Conservation (phyloP, 2,113 vertebrate species). For the Potamarius usumacintae region DNA sequence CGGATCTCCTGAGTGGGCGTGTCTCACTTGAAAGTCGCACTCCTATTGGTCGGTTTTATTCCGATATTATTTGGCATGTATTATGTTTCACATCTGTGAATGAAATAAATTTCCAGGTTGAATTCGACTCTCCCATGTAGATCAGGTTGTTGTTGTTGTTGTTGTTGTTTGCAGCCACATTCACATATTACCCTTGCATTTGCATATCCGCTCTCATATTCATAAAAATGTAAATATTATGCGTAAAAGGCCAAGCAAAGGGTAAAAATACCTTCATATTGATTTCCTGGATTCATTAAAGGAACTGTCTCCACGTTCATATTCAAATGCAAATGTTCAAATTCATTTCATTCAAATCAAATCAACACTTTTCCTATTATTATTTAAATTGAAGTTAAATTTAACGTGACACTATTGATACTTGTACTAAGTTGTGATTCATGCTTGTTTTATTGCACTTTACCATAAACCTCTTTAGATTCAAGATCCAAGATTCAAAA, state of each 20-base stretch:
- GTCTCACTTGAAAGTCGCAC: not conserved
- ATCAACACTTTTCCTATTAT: not conserved
- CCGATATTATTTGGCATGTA: not conserved
- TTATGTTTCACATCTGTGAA: not conserved
- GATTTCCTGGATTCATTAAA: not conserved
- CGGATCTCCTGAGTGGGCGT: slow-evolving; percentile 19
- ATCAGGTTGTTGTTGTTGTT: not conserved
- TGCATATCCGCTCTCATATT: not conserved
- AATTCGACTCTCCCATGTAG: not conserved
- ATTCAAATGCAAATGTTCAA: no score
- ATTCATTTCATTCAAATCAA: not conserved
- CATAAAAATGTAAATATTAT: not conserved
- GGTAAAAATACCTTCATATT: not conserved
- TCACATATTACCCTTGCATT: not conserved
- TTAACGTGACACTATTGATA: not conserved
- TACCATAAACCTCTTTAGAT: not conserved
- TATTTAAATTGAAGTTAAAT: not conserved
- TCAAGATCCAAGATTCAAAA: no score
- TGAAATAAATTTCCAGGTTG: not conserved
- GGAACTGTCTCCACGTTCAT: not conserved
- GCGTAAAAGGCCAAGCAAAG: not conserved
- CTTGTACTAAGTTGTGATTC: not conserved
- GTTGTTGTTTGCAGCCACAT: not conserved
- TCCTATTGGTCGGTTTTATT: not conserved
- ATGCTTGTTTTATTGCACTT: not conserved